A percentile compares a stretch with the other conserved stretches of the same genome.
These are phyloP conservation scores for Leistus spinibarbis DNA, from an alignment of 2,888 invertebrate species.

Conservation along the genomic window DNA sequence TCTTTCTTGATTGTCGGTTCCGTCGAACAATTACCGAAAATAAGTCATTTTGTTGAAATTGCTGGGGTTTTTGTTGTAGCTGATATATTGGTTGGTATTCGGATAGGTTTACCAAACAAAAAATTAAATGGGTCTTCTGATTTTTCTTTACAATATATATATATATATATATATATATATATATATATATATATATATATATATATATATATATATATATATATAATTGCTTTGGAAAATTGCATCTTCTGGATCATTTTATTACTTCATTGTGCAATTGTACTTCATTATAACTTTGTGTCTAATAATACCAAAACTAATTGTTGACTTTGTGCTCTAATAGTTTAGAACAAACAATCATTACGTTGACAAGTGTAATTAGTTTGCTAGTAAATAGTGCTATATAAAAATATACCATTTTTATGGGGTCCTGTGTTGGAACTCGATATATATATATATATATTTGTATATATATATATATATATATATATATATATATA, in stretches of 20 bases:
- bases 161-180: too few species aligned
- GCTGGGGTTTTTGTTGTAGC: conserved; percentile 17
- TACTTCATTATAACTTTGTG: too few species aligned
- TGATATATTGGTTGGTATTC: neutral
- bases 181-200: too few species aligned
- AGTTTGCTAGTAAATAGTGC: neutral
- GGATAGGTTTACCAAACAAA: neutral
- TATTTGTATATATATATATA: too few species aligned
- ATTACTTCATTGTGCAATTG: neutral
- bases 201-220: too few species aligned
- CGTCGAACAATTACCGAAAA: conserved; percentile 25
- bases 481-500: too few species aligned
- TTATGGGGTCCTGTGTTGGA: too few species aligned
- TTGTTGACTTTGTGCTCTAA: too few species aligned
- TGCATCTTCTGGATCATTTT: neutral
- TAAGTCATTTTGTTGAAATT: conserved; percentile 31
- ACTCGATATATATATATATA: too few species aligned
- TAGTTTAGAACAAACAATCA: neutral
- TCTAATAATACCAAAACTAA: too few species aligned
- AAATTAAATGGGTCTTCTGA: neutral
- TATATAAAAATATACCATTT: neutral
- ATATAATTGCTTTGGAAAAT: neutral
- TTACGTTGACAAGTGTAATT: neutral
- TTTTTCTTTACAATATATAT: neutral
- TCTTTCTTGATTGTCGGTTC: neutral